Base-by-base conservation (phyloP, 2,888 invertebrate species). In the Encarsia formosa region DNA sequence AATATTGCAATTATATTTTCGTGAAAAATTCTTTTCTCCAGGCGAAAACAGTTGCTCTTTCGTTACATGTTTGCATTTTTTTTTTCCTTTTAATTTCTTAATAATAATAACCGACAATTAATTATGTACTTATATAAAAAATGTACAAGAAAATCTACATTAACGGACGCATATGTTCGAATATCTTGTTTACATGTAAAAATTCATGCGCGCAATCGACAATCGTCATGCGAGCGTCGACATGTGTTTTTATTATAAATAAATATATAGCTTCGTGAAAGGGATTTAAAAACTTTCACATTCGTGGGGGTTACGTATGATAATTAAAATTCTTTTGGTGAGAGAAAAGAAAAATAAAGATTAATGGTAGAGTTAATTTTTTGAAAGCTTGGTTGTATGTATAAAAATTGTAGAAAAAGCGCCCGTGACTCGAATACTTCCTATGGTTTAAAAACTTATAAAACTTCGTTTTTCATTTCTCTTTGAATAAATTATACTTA, bases 101-200 rank as follows among this genome's bases (percentile, higher is more conserved):
- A n/a, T 53, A 53, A 53, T 43, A 44, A 44, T 53, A 49, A 53
- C 41, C 20, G 53, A 53, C 49, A 41, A 53, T 53, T 49, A 46
- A 54, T 48, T 52, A 49, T 56, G 46, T 49, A 56, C 41, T 53
- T 62, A 64, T 65, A 63, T 64, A 64, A 61, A 70, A 66, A 71
- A 72, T 72, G 65, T 72, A 72, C 71, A 72, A 70, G 70, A 69
- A 72, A 72, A 70, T 70, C 67, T 69, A 71, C 68, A 71, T 67
- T 68, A 67, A 68, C 66, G 65, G 67, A 67, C 64, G 67, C 63
- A 61, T 66, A 62, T 60, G 61, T 58, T 62, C 57, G 59, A 62
- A 57, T 63, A 65, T 67, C 63, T 62, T 63, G 61, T 55, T 55
- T 54, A 53, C 58, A 60, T 58, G 56, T 60, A 65, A 62, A 60